Base-by-base conservation (phyloP, 2,797 vertebrate species). In the Onychomys torridus region DNA sequence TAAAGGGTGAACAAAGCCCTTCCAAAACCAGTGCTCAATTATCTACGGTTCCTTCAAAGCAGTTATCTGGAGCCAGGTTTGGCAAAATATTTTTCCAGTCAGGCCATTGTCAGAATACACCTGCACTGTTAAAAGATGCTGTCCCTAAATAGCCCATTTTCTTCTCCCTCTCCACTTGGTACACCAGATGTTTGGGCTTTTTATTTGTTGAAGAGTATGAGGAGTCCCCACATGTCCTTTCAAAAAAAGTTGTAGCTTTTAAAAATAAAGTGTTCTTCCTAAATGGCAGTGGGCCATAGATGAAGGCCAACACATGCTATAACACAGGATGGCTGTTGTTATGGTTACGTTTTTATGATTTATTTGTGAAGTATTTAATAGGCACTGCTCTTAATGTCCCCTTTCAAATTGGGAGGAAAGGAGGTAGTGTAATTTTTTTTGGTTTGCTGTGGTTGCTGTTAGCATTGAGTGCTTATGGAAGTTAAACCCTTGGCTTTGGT, bases 131-230 rank as follows among this genome's bases (percentile, higher is more conserved):
- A 93, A 97, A 97, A 96, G 92, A 94, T 61, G 55, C 71, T 0
- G 0, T 96, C 83, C 75, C 79, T 85, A 96, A 96, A 95, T 46
- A 84, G 75, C 69, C 73, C 75, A 75, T 94, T 94, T 96, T 95
- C 95, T 96, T 89, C 92, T 96, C 87, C 61, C 40, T 84, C 57
- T 96, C 95, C 83, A 78, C 93, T 97, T 93, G 87, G 91, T 93
- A 91, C 2, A 63, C 95, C 97, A 97, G 97, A 98, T 96, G 97
- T 97, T 97, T 96, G 89, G 83, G 79, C 87, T 96, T 95, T 97
- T 96, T 94, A 59, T 97, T 96, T 97, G 79, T 95, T 94, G 79
- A 97, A 93, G 89, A 94, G 83, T 92, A 61, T 69, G 46, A 84
- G 57, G 86, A 89, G 93, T 96, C 96, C 87, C 96, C 94, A 96